Conservation (phyloP, 1,140 invertebrate species). For the Anoplolepis gracilipes region DNA sequence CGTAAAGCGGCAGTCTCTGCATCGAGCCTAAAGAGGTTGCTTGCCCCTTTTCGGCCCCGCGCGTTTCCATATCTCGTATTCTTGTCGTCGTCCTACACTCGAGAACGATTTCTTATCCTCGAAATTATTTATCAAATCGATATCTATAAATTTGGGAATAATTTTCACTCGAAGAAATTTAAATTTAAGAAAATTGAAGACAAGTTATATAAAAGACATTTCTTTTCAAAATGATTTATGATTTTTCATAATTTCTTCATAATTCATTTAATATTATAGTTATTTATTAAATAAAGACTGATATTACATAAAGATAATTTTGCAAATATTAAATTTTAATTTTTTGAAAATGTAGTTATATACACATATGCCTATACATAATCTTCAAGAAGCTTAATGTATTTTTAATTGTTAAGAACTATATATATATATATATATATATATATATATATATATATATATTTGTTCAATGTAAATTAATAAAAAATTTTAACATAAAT, state of each 20-base stretch:
- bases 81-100: neutral
- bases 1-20: slow-evolving; percentile 65
- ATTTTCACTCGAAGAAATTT: neutral
- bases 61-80: slow-evolving; percentile 12
- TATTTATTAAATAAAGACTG: too few species aligned
- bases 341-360: too few species aligned
- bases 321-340: too few species aligned
- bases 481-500: neutral
- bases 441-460: neutral
- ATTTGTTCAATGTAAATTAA: neutral
- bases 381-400: neutral
- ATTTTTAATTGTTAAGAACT: neutral
- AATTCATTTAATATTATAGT: too few species aligned
- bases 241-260: too few species aligned
- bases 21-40: slow-evolving; percentile 1
- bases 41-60: slow-evolving; percentile 44
- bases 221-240: neutral
- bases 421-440: neutral
- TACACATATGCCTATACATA: too few species aligned
- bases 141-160: neutral
- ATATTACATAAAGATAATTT: too few species aligned
- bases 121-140: neutral
- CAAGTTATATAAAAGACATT: neutral
- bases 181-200: neutral
- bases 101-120: neutral